phyloP scores from a whole-genome alignment of 2,888 invertebrate genomes.

The Isotomurus palustris region DNA sequence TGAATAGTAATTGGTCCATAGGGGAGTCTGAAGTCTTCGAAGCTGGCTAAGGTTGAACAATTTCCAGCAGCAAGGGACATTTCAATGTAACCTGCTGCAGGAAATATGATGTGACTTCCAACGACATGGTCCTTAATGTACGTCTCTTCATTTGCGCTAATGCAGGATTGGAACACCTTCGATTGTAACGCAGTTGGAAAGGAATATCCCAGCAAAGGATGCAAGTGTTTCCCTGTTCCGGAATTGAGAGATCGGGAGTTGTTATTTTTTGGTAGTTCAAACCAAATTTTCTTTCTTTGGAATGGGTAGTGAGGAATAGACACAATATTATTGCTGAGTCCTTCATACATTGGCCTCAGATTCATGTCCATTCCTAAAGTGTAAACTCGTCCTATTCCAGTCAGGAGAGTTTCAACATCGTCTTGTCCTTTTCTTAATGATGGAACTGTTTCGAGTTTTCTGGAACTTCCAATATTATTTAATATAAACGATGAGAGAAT shows the following conservation, averaged over 20 bases:
- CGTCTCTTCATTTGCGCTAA: constrained; percentile 25
- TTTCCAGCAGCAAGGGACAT: constrained; percentile 26
- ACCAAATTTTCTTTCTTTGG: constrained; percentile 26
- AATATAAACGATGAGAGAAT: constrained; percentile 24
- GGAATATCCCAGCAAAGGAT: neutral
- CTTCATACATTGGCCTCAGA: constrained; percentile 26
- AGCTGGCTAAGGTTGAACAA: constrained; percentile 9
- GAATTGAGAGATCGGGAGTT: neutral
- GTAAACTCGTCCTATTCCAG: constrained; percentile 25
- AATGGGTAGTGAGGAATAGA: constrained; percentile 36
- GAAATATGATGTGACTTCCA: constrained; percentile 28
- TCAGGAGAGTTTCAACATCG: constrained; percentile 25
- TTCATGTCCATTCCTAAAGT: constrained; percentile 25
- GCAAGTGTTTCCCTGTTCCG: constrained; percentile 1
- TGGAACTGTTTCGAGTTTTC: constrained; percentile 16
- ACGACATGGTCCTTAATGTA: constrained; percentile 33
- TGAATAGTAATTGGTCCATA: constrained; percentile 18
- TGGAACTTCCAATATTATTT: constrained; percentile 11
- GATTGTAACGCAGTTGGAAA: constrained; percentile 25
- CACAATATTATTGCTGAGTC: constrained; percentile 10
- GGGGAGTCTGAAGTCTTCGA: neutral
- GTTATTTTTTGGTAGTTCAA: neutral
- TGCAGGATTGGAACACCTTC: constrained; percentile 26
- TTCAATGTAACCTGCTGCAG: constrained; percentile 36
- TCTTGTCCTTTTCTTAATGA: constrained; percentile 25